Percentiles rank a stretch among this genome's conserved stretches.
These are phyloP conservation scores for Drosophila birchii DNA, from an alignment of 2,888 invertebrate genomes.

Conservation along the genomic window DNA sequence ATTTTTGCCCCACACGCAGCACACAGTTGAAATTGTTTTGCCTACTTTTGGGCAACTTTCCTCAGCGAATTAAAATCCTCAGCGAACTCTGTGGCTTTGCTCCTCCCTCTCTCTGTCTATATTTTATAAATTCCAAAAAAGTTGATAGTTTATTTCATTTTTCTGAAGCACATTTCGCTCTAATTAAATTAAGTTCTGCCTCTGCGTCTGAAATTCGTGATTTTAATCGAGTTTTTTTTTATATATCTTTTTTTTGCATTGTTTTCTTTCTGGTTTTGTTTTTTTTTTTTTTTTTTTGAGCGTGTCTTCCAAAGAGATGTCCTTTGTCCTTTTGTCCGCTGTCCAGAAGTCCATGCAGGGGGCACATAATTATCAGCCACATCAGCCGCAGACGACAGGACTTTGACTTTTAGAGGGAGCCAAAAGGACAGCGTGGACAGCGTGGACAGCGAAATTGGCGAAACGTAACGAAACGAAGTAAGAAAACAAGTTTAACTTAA, in stretches of 20 bases:
- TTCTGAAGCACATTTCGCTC: constrained; percentile 3
- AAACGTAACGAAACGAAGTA: constrained; percentile 72
- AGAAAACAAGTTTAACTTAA: constrained; percentile 80
- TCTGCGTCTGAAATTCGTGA: constrained; percentile 11
- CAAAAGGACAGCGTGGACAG: background rate
- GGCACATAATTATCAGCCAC: constrained; percentile 79
- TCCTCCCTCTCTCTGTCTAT: background rate
- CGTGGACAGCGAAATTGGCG: constrained; percentile 52
- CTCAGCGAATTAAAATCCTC: background rate
- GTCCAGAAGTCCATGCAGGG: constrained; percentile 29
- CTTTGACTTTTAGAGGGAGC: constrained; percentile 69
- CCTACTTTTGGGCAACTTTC: constrained; percentile 1
- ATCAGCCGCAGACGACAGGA: constrained; percentile 67
- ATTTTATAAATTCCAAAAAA: constrained; percentile 1
- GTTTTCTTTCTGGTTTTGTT: background rate
- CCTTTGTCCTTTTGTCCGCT: constrained; percentile 10
- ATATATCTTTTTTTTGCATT: background rate
- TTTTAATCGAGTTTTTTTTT: constrained; percentile 17
- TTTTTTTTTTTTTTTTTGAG: background rate
- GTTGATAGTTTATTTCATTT: constrained; percentile 7
- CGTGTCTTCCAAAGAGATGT: constrained; percentile 6
- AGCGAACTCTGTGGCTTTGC: background rate
- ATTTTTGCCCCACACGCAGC: background rate
- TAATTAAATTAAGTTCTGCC: constrained; percentile 29
- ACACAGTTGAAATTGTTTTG: background rate